phyloP scores from a whole-genome alignment of 1,140 invertebrate species.

The Lethrus apterus region DNA sequence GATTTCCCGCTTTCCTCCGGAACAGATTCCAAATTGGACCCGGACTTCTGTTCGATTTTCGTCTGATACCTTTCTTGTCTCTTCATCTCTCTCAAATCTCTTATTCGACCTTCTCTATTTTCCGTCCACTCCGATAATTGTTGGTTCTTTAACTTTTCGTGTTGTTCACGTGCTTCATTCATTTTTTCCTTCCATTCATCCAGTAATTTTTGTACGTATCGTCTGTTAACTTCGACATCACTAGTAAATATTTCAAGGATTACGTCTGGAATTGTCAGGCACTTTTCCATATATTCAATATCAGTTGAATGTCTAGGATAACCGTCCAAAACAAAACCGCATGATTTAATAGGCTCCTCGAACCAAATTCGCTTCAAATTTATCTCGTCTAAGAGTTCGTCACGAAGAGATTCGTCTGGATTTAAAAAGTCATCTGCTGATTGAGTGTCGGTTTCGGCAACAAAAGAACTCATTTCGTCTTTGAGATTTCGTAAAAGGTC shows the following conservation, averaged over 20 bases:
- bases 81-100: constrained; percentile 26
- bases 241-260: constrained; percentile 43
- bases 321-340: constrained; percentile 48
- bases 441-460: background rate
- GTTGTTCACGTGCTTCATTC: constrained; percentile 31
- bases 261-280: constrained; percentile 48
- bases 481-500: constrained; percentile 11
- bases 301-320: constrained; percentile 47
- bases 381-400: constrained; percentile 38
- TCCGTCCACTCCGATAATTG: constrained; percentile 25
- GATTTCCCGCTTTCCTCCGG: constrained; percentile 4
- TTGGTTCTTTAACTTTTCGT: constrained; percentile 34
- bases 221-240: constrained; percentile 34
- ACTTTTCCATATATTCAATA: constrained; percentile 42
- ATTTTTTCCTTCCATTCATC: constrained; percentile 35
- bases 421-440: constrained; percentile 40
- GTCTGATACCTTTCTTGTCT: constrained; percentile 25
- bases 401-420: constrained; percentile 37
- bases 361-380: constrained; percentile 44
- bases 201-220: constrained; percentile 31
- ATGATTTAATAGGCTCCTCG: constrained; percentile 39
- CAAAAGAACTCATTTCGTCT: no score
- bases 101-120: constrained; percentile 26
- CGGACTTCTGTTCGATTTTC: constrained; percentile 18
- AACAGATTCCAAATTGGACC: constrained; percentile 3